Conservation (phyloP, 2,888 invertebrate genomes). For the Diachrysia chrysitis region DNA sequence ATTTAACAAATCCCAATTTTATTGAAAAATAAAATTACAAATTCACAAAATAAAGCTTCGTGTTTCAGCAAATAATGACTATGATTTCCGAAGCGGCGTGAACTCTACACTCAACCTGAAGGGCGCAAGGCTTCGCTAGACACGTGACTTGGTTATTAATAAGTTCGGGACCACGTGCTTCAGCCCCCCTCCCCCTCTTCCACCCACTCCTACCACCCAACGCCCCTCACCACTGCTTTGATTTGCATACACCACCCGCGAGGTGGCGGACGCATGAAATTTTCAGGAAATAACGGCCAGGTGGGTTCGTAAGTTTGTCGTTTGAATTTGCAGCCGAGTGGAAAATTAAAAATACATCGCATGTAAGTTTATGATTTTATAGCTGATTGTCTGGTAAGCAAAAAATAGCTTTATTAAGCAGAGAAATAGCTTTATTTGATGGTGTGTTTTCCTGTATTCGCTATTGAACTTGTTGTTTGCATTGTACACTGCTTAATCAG, state of each 20-base stretch:
- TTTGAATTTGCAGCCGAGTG: conserved; percentile 32
- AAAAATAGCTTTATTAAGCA: neutral
- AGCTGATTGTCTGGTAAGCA: neutral
- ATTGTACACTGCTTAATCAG: no score
- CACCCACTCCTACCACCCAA: conserved; percentile 13
- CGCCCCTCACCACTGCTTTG: conserved; percentile 40
- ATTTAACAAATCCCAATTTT: neutral
- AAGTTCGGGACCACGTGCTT: conserved; percentile 59
- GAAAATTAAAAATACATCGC: conserved; percentile 33
- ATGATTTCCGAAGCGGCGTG: conserved; percentile 48
- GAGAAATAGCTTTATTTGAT: no score
- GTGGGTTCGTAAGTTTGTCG: conserved; percentile 36
- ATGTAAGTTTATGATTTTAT: neutral
- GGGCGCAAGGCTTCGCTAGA: conserved; percentile 45
- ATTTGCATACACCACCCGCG: conserved; percentile 62
- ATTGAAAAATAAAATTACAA: conserved; percentile 16
- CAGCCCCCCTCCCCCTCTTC: conserved; percentile 25
- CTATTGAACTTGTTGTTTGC: no score
- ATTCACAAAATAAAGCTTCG: neutral
- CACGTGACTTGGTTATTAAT: conserved; percentile 70
- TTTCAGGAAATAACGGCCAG: conserved; percentile 59
- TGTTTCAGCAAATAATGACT: conserved; percentile 35
- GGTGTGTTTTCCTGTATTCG: no score
- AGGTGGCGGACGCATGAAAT: conserved; percentile 68
- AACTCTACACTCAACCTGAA: conserved; percentile 41